A percentile compares a stretch with the other conserved stretches of the same genome.
Conservation (phyloP, 1,140 invertebrate genomes). For the Diachasma alloeum region DNA sequence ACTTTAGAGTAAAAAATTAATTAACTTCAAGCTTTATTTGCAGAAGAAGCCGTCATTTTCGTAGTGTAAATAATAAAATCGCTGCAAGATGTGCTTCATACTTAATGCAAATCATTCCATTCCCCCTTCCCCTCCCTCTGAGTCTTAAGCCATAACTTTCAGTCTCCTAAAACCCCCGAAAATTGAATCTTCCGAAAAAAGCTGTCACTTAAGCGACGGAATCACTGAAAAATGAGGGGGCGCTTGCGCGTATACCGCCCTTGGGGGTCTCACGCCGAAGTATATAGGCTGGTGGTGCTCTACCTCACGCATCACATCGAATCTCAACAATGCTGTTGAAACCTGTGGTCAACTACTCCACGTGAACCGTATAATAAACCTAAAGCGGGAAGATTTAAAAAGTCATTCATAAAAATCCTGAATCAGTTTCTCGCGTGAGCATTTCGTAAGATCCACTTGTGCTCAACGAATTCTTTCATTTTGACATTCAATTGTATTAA, state of each 20-base stretch:
- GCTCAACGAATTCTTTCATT: neutral
- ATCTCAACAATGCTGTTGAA: slow-evolving; percentile 30
- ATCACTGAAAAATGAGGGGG: neutral
- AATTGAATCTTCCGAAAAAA: too few species aligned
- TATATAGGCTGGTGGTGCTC: slow-evolving; percentile 38
- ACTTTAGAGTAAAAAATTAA: too few species aligned
- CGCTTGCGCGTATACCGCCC: slow-evolving; percentile 1
- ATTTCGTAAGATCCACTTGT: neutral
- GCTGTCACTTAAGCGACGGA: too few species aligned
- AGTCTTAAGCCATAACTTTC: too few species aligned
- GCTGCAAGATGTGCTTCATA: too few species aligned
- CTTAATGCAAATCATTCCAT: too few species aligned
- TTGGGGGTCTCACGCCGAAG: slow-evolving; percentile 18
- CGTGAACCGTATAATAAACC: neutral
- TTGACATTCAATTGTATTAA: neutral
- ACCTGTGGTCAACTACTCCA: neutral
- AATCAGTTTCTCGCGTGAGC: neutral
- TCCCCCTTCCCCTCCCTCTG: too few species aligned
- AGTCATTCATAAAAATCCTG: neutral
- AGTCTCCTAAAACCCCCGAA: too few species aligned
- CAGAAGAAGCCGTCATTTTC: too few species aligned
- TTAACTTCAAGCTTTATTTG: too few species aligned
- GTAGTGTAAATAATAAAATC: too few species aligned
- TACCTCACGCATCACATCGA: slow-evolving; percentile 32
- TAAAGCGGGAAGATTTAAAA: neutral